A percentile compares a stretch with the other conserved stretches of the same genome.
These are phyloP conservation scores for Daubentonia madagascariensis DNA, from an alignment of 2,113 vertebrate genomes.

Conservation along the genomic window DNA sequence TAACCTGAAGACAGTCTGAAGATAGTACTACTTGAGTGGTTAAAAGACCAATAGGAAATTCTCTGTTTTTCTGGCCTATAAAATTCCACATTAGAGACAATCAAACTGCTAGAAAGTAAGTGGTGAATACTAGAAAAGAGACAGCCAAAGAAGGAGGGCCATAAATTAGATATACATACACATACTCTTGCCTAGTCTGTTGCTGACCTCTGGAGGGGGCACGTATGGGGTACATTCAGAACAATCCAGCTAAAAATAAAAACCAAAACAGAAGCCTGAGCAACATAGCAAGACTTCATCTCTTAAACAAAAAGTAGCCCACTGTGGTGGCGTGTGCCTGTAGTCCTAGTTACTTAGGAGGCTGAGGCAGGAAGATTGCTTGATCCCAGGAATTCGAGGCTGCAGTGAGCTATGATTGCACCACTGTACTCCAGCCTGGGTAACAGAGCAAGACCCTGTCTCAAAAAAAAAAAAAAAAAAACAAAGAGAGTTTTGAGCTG, in stretches of 20 bases:
- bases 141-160: neutral
- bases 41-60: neutral
- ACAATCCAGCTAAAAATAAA: neutral
- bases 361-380: too few relatives aligned
- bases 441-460: too few relatives aligned
- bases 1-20: neutral
- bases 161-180: neutral
- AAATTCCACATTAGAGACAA: neutral
- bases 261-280: neutral
- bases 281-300: too few relatives aligned
- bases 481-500: neutral
- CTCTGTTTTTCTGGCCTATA: neutral
- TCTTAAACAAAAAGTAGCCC: too few relatives aligned
- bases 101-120: neutral
- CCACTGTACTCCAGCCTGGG: too few relatives aligned
- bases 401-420: too few relatives aligned
- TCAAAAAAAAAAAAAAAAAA: too few relatives aligned
- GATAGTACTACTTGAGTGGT: neutral
- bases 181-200: neutral
- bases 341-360: too few relatives aligned
- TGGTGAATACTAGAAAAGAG: neutral
- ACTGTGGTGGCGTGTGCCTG: too few relatives aligned
- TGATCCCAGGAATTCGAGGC: too few relatives aligned
- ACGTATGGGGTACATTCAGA: neutral
- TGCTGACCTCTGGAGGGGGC: neutral